Conservation (phyloP, 2,797 vertebrate species). For the Eupleurogrammus muticus region DNA sequence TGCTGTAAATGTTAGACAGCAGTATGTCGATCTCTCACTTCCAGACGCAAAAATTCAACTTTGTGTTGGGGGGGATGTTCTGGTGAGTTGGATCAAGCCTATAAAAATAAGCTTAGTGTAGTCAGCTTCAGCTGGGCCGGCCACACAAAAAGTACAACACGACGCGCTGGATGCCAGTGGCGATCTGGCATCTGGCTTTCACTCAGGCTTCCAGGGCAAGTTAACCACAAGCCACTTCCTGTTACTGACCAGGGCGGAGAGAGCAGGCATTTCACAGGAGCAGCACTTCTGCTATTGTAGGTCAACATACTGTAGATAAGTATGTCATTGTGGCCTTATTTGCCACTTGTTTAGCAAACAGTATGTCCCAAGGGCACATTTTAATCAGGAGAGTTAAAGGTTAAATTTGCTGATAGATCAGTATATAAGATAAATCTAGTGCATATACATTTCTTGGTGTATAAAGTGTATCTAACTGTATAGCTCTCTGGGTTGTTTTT, state of each 20-base stretch:
- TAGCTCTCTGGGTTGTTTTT: slow-evolving; percentile 22
- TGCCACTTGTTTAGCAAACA: not conserved
- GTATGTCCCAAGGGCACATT: not conserved
- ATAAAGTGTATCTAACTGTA: slow-evolving; percentile 10
- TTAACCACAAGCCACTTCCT: slow-evolving; percentile 81
- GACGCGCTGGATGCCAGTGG: slow-evolving; percentile 64
- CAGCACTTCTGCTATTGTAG: slow-evolving; percentile 31
- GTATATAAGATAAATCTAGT: not conserved
- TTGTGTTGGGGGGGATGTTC: slow-evolving; percentile 46
- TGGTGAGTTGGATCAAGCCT: slow-evolving; percentile 49
- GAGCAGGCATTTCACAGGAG: slow-evolving; percentile 35
- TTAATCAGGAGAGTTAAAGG: not conserved
- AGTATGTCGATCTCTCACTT: slow-evolving; percentile 19
- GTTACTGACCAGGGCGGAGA: slow-evolving; percentile 60
- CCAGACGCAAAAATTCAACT: slow-evolving; percentile 34
- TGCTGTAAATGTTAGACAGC: slow-evolving; percentile 25
- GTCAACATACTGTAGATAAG: slow-evolving; percentile 20
- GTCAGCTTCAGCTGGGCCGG: slow-evolving; percentile 60
- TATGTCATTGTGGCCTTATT: slow-evolving; percentile 13
- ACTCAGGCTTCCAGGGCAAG: slow-evolving; percentile 64
- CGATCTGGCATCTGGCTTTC: slow-evolving; percentile 63
- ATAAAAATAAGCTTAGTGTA: slow-evolving; percentile 69
- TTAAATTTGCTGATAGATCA: slow-evolving; percentile 1
- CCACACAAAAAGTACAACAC: slow-evolving; percentile 69
- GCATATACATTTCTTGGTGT: slow-evolving; percentile 5